Evolutionary conservation across 2,888 invertebrate species (phyloP).

Genomic region (Endotricha flammealis): DNA sequence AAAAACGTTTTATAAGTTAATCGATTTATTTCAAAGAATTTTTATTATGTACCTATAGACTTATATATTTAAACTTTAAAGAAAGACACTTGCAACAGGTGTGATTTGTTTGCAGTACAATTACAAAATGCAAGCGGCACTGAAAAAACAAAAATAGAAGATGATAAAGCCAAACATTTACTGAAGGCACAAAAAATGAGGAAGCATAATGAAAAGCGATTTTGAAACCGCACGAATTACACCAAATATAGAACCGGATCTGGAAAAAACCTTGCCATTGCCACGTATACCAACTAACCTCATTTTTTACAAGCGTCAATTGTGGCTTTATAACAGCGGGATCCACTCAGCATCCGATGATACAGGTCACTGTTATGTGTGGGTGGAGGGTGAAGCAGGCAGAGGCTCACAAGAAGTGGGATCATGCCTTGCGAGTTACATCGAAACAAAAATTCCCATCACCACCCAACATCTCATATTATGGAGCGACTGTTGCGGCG

Average conservation of each 20-base stretch:
- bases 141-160: no score
- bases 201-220: not conserved
- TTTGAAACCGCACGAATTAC: no score
- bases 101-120: not conserved
- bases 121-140: no score
- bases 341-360: conserved; percentile 4
- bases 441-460: conserved; percentile 5
- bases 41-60: no score
- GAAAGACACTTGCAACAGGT: conserved; percentile 13
- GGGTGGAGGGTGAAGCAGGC: conserved; percentile 12
- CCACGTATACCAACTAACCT: conserved; percentile 9
- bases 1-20: no score
- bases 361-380: conserved; percentile 8
- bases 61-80: conserved; percentile 7
- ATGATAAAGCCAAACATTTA: no score
- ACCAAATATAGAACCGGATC: conserved; percentile 1
- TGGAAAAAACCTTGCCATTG: conserved; percentile 9
- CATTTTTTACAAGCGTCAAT: conserved; percentile 10
- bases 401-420: conserved; percentile 13
- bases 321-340: conserved; percentile 10
- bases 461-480: not conserved
- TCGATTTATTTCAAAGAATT: no score
- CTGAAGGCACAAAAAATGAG: not conserved
- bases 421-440: conserved; percentile 7
- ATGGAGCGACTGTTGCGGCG: conserved; percentile 7